phyloP scores from a whole-genome alignment of 2,797 vertebrate species.

The Lacerta bilineata region DNA sequence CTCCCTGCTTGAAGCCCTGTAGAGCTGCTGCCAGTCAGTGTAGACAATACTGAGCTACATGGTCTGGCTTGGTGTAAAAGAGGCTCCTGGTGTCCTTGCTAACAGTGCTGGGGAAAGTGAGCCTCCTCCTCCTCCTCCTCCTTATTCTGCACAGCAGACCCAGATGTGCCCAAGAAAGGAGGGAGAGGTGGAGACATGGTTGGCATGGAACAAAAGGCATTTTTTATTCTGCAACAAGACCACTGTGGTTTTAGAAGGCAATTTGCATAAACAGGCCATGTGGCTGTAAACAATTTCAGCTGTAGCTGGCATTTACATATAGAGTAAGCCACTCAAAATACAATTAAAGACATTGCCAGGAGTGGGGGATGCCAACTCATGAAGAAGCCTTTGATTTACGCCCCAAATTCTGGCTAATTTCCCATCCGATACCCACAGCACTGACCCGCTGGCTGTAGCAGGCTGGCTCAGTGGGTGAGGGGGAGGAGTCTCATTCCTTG shows the following conservation, averaged over 20 bases:
- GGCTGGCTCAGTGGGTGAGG: neutral
- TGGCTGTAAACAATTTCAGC: constrained; percentile 82
- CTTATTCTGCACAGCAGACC: neutral
- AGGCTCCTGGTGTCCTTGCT: too few species aligned
- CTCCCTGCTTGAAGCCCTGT: too few species aligned
- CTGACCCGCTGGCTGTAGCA: neutral
- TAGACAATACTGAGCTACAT: neutral
- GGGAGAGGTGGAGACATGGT: constrained; percentile 53
- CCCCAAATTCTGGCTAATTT: constrained; percentile 51
- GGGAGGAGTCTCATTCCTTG: neutral
- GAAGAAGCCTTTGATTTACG: constrained; percentile 68
- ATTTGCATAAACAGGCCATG: constrained; percentile 85
- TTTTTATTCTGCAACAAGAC: constrained; percentile 76
- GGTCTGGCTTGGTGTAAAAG: neutral
- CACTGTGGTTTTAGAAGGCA: constrained; percentile 75
- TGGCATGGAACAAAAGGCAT: constrained; percentile 77
- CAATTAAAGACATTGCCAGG: constrained; percentile 82
- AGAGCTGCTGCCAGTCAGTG: neutral
- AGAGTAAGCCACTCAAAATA: constrained; percentile 83
- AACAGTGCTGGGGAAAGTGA: neutral
- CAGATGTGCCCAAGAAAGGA: neutral
- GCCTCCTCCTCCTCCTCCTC: neutral
- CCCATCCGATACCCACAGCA: constrained; percentile 44
- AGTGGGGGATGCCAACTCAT: constrained; percentile 74
- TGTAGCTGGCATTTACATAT: constrained; percentile 83